Evolutionary conservation across 2,797 vertebrate species (phyloP), one percentile per base, ranked within the genome.

Genomic region (Mionectes olivaceus): DNA sequence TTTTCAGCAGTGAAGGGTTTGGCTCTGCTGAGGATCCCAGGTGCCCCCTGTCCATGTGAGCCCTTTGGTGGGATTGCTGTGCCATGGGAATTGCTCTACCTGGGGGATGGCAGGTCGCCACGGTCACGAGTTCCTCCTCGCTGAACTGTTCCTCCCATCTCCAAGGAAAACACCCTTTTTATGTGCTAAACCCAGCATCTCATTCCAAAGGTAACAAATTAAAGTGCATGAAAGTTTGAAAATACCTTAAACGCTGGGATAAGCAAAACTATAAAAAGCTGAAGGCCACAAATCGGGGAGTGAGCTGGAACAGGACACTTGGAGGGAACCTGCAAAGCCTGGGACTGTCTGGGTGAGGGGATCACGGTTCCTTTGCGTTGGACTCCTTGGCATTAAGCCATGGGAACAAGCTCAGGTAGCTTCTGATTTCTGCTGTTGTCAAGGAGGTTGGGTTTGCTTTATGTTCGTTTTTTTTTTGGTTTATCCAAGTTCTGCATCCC

Each of bases 131-230:
- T 93, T 94, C 76, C 83, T 92, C 91, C 92, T 95, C 49, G 11
- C 70, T 65, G 81, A 95, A 83, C 84, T 77, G 75, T 77, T 90
- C 41, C 35, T 94, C 93, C 22, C 84, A 75, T 89, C 94, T 96
- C 97, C 96, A 96, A 96, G 2, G 71, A 95, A 97, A 97, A 97
- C 46, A 96, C 82, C 69, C 83, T 83, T 93, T 95, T 76, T 37
- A 94, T 89, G 76, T 68, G 94, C 83, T 87, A 87, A 94, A 87
- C 83, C 65, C 92, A 82, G 91, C 6, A 1, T 71, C 82, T 67
- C 77, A 3, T 95, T 97, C 97, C 96, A 97, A 96, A 85, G 33
- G 92, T 78, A 97, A 97, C 96, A 97, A 95, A 94, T 96, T 95
- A 93, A 95, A 96, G 92, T 27, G 87, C 85, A 77, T 37, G 81